phyloP scores from a whole-genome alignment of 2,797 vertebrate genomes.

The Myripristis jacobus region DNA sequence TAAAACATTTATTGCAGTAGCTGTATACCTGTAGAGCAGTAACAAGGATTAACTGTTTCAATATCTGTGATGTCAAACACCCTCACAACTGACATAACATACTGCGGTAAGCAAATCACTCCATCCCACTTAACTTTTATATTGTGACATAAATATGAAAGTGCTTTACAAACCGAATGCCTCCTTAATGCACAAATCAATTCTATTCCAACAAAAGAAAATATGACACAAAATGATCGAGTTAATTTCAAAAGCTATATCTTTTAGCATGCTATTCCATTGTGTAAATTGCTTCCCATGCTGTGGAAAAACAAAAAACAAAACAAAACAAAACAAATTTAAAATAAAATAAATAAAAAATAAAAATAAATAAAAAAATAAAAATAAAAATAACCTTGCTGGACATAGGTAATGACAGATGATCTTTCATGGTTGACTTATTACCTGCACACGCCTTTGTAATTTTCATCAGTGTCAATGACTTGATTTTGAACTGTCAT shows the following conservation, averaged over 20 bases:
- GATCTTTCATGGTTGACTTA: conserved; percentile 58
- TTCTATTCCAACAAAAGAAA: conserved; percentile 81
- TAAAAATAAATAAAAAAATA: conserved; percentile 63
- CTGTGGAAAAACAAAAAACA: conserved; percentile 87
- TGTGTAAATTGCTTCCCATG: conserved; percentile 94
- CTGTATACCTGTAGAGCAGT: conserved; percentile 98
- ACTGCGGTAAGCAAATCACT: conserved; percentile 97
- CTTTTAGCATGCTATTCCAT: conserved; percentile 93
- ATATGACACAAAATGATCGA: conserved; percentile 87
- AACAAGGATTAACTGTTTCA: conserved; percentile 99
- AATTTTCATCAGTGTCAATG: conserved; percentile 48
- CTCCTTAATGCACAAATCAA: conserved; percentile 90
- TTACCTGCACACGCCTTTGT: conserved; percentile 77
- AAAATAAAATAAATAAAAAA: conserved; percentile 69
- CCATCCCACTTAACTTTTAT: conserved; percentile 88
- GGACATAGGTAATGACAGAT: conserved; percentile 69
- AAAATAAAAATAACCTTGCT: conserved; percentile 70
- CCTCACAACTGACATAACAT: conserved; percentile 95
- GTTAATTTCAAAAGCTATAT: conserved; percentile 85
- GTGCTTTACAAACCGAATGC: conserved; percentile 93
- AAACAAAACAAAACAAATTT: conserved; percentile 65
- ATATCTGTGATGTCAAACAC: conserved; percentile 98
- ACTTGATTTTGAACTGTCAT: conserved; percentile 52
- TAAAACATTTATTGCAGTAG: conserved; percentile 99
- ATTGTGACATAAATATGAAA: conserved; percentile 90